Base-by-base conservation (phyloP, 2,888 invertebrate genomes). In the Leucania comma region DNA sequence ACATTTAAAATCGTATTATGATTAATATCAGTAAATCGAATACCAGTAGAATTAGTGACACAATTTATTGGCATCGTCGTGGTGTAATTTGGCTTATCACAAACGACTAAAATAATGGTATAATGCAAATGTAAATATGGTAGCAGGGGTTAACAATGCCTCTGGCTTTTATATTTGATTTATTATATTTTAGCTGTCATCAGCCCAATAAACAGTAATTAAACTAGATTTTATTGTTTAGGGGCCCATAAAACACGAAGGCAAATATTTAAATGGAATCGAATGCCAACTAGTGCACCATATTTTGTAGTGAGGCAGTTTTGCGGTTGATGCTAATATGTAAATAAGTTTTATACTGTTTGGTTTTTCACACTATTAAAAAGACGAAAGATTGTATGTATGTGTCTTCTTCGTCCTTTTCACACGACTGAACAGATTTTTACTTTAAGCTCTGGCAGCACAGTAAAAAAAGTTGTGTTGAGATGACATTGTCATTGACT, bases 91-190 rank as follows among this genome's bases (percentile, higher is more conserved):
- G 35, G 22, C 20, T 48, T 46, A 32, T 61, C 24, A 1, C 29
- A 17, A 59, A 42, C 29, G 24, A 42, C 51, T 24, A 26, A 24
- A 70, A 71, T 51, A 51, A 38, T 60, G 12, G 50, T 20, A 3
- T 5, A 3, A 71, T 60, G 71, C 29, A 50, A 71, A 71, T 71
- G 29, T 8, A 14, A 68, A 38, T 50, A 2, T 42, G n/a, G 17
- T 17, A 50, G n/a, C 17, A 38, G 35, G 6, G 12, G 20, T 46
- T 59, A n/a, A 32, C n/a, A 71, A 42, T 42, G 38, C 50, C 10
- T 51, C 20, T 42, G 12, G n/a, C n/a, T 24, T 42, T 32, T 14
- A 38, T 59, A 9, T 10, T 32, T 51, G 72, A 71, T 60, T 71
- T 51, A 71, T 60, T 51, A 10, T 32, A 10, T 8, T 51, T 14